These are phyloP conservation scores for Nymphicus hollandicus DNA, from an alignment of 2,113 vertebrate genomes.

Conservation along the genomic window DNA sequence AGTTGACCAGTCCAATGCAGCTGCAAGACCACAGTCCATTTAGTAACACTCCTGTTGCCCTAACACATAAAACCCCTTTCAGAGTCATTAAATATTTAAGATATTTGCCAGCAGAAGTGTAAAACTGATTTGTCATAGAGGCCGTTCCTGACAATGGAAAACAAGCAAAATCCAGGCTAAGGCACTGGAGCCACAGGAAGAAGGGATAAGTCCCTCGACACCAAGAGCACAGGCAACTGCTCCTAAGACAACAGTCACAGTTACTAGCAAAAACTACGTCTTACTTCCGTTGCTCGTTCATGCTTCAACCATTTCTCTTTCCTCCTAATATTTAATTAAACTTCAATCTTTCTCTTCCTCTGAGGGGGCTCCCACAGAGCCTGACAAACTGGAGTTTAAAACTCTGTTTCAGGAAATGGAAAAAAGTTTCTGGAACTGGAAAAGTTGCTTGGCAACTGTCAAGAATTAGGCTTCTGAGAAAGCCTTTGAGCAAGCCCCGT, in stretches of 20 bases:
- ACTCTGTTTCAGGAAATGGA: not conserved
- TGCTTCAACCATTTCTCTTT: not conserved
- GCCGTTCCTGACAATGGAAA: not conserved
- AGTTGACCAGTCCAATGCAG: not conserved
- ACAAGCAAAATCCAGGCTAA: not conserved
- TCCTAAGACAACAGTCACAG: not conserved
- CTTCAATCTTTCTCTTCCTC: not conserved
- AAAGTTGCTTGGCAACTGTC: not conserved
- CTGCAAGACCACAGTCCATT: not conserved
- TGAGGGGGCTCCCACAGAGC: not conserved
- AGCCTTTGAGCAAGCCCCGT: not conserved
- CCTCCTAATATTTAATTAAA: not conserved
- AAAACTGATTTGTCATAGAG: not conserved
- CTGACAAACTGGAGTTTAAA: not conserved
- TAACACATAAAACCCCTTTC: not conserved
- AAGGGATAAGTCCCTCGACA: not conserved
- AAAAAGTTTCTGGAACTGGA: not conserved
- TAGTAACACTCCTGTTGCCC: not conserved
- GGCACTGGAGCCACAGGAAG: not conserved
- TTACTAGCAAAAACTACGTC: not conserved
- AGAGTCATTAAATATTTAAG: not conserved
- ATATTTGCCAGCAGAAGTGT: not conserved
- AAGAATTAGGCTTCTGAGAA: not conserved
- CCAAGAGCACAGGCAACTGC: fast-evolving
- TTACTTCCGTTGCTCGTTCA: not conserved